These are phyloP conservation scores for Lamprotornis superbus DNA, from an alignment of 2,113 vertebrate species.

Conservation along the genomic window DNA sequence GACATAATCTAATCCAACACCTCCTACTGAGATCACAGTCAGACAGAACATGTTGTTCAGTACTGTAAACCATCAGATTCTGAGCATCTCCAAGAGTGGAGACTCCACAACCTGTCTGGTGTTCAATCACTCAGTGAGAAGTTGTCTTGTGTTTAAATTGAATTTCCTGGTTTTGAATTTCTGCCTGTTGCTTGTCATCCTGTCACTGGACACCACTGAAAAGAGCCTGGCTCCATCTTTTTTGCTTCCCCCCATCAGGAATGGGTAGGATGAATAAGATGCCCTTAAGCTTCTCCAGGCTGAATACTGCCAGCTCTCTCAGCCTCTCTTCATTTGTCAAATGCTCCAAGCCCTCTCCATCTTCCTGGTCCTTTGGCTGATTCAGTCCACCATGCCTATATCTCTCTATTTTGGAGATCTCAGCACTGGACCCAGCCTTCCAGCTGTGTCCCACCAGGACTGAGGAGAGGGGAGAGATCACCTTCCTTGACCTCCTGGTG, in stretches of 20 bases:
- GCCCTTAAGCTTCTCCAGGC: not conserved
- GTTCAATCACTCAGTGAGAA: not conserved
- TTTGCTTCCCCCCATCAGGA: not conserved
- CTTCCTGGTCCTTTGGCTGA: not conserved
- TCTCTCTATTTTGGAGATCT: not conserved
- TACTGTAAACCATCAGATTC: not conserved
- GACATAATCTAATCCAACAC: not conserved
- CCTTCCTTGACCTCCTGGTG: not conserved
- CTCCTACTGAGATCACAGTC: not conserved
- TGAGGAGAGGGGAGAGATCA: not conserved
- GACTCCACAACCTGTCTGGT: not conserved
- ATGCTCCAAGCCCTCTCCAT: not conserved
- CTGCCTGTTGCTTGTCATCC: not conserved
- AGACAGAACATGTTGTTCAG: not conserved
- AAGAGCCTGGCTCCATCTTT: not conserved
- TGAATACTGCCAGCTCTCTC: not conserved
- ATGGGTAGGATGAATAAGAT: not conserved
- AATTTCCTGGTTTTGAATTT: not conserved
- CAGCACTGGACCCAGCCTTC: not conserved
- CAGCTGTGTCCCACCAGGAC: not conserved
- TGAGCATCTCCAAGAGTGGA: not conserved
- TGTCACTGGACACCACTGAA: not conserved
- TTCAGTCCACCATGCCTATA: not conserved
- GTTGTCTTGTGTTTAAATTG: not conserved
- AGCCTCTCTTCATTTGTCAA: not conserved